Base-by-base conservation (phyloP, 2,888 invertebrate species). In the Idaea straminata region DNA sequence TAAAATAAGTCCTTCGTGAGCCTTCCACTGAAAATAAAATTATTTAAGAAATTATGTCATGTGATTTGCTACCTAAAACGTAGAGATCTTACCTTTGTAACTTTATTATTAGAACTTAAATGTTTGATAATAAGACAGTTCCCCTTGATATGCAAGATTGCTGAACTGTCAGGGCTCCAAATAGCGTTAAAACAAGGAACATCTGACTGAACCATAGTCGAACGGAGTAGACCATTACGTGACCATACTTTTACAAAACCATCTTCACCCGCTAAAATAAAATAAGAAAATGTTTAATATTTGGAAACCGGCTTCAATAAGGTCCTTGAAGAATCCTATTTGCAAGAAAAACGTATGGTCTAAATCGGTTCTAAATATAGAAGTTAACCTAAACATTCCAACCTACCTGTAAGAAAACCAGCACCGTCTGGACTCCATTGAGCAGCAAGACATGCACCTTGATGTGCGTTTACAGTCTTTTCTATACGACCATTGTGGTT, bases 181-280 rank as follows among this genome's bases (percentile, higher is more conserved):
- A 96, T 95, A 4, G 98, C 96, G 64, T 95, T 95, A 77, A 98
- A 96, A 66, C 98, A 96, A 0, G 98, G 96, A 64, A 94, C 93
- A 78, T 96, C 96, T 65, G 96, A 96, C 72, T 95, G 95, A 74
- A 97, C 96, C 61, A 98, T 95, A 1, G 99, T 95, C 0, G 99
- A 98, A 2, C 99, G 94, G 15, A 99, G 93, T 94, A 98, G 96
- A 15, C 99, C 99, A 79, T 97, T 98, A 61, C 98, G 94, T 0
- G 99, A 99, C 99, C 99, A 99, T 68, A 99, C 96, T 91, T 99
- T 99, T 3, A 99, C 95, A 66, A 95, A 95, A 2, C 99, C 99
- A 91, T 99, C 99, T 93, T 99, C 99, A 0, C 99, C 99, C 70
- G 97, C 99, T 96, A 86, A 15, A 79, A 78, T 25, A 35, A 65